Evolutionary conservation across 2,888 invertebrate species (phyloP).

Genomic region (Desoria tigrina): DNA sequence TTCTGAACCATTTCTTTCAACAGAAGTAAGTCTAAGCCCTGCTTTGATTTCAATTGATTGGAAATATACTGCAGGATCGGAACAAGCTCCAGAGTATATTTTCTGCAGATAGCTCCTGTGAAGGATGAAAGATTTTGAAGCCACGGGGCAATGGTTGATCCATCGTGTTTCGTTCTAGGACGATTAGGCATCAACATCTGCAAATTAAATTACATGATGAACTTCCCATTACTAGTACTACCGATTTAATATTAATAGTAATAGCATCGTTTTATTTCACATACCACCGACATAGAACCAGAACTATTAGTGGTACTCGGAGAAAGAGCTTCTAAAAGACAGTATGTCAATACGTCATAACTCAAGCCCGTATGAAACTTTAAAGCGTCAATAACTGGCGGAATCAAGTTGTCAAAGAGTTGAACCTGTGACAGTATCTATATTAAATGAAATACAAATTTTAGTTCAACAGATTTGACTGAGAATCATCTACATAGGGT

Average conservation of each 20-base stretch:
- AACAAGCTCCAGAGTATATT: slow-evolving; percentile 92
- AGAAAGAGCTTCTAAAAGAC: slow-evolving; percentile 88
- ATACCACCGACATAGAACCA: slow-evolving; percentile 42
- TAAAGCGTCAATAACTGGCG: slow-evolving; percentile 94
- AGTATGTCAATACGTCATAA: slow-evolving; percentile 93
- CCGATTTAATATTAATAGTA: not conserved
- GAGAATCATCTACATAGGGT: not conserved
- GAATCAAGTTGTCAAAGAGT: slow-evolving; percentile 90
- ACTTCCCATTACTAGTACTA: not conserved
- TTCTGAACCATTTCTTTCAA: slow-evolving; percentile 97
- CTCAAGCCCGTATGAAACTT: slow-evolving; percentile 93
- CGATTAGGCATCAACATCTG: slow-evolving; percentile 53
- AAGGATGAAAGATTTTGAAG: slow-evolving; percentile 92
- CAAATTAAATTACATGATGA: slow-evolving; percentile 4
- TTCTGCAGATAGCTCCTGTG: slow-evolving; percentile 94
- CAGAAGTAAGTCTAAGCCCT: slow-evolving; percentile 88
- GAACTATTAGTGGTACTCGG: slow-evolving; percentile 52
- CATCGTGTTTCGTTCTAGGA: slow-evolving; percentile 74
- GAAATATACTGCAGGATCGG: slow-evolving; percentile 95
- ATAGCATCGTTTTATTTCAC: not conserved
- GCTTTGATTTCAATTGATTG: slow-evolving; percentile 92
- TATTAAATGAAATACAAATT: slow-evolving; percentile 37
- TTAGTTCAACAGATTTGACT: not conserved
- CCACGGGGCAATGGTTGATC: slow-evolving; percentile 90
- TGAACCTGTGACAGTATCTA: slow-evolving; percentile 78